These are phyloP conservation scores for Rhynchotus rufescens DNA, from an alignment of 2,797 vertebrate species.

Conservation along the genomic window DNA sequence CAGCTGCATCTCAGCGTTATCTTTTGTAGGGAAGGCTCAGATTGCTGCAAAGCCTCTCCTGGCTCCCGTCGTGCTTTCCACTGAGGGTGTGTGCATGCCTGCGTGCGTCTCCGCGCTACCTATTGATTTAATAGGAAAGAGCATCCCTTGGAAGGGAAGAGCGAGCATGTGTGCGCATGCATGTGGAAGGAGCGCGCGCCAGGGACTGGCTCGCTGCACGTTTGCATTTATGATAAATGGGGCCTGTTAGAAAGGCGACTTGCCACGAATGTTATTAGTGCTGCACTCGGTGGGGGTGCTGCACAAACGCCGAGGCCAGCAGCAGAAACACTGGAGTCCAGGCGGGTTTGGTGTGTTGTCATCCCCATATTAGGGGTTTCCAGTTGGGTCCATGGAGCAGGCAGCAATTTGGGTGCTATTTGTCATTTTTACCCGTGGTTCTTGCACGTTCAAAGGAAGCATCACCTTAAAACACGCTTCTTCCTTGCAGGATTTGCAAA, in stretches of 20 bases:
- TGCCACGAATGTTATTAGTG: neutral
- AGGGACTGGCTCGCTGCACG: neutral
- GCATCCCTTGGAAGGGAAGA: slow-evolving; percentile 30
- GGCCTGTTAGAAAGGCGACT: slow-evolving; percentile 44
- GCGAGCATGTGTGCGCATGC: slow-evolving; percentile 47
- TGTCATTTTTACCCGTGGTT: slow-evolving; percentile 41
- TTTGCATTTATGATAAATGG: slow-evolving; percentile 47
- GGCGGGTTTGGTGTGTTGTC: slow-evolving; percentile 47
- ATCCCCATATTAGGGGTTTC: neutral
- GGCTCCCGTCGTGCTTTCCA: neutral
- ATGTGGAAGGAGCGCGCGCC: slow-evolving; percentile 32
- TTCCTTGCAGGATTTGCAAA: neutral
- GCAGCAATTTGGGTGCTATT: neutral
- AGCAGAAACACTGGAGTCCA: slow-evolving; percentile 29
- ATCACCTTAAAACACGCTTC: slow-evolving; percentile 9
- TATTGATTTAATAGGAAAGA: slow-evolving; percentile 64
- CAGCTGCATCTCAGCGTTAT: neutral
- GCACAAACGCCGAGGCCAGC: neutral
- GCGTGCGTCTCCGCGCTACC: neutral
- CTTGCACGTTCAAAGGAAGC: neutral
- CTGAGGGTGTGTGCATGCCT: neutral
- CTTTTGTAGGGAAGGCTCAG: neutral
- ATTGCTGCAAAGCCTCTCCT: neutral
- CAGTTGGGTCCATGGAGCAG: neutral
- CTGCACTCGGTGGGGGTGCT: slow-evolving; percentile 20